Evolutionary conservation across 2,113 vertebrate species (phyloP), one percentile per base, ranked within the genome.

Genomic region (Phylloscopus trochilus): DNA sequence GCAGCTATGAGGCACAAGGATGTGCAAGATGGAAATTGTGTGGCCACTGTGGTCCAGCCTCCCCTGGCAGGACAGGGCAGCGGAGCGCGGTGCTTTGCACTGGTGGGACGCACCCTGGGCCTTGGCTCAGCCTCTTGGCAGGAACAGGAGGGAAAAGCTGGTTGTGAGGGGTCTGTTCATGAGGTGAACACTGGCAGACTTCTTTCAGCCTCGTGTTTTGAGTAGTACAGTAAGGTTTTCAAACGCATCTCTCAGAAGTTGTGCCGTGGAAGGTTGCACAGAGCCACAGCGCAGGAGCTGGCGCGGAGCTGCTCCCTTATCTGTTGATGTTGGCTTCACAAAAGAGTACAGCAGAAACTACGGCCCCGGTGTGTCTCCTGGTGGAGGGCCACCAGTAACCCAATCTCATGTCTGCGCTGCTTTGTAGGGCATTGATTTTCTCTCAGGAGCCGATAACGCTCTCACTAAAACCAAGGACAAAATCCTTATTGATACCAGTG

Each of bases 101-200:
- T 20, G 53, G 9, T 69, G 78, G 46, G 56, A 33, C 0, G 0
- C 7, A 4, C 0, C 0, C 28, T 0, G 1, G 3, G 6, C 28
- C 47, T 76, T 6, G 3, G 55, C 6, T 13, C 16, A 20, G 35
- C 35, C 56, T 74, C 27, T 77, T 49, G 46, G 76, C 83, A 75
- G 49, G n/a, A 82, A 3, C 23, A 23, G 31, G 22, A 53, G 74
- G 13, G 39, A 51, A 10, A 49, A 46, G 11, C 16, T 84, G 2
- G 0, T 62, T 75, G 47, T 64, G 18, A 44, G 31, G 7, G 4
- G 15, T 79, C 76, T 95, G 87, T 73, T 87, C 68, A 11, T 60
- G 58, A 63, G 51, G 43, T 0, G 1, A 83, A 64, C 22, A 24
- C 55, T 3, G 27, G 69, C 33, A 87, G 46, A 33, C 60, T 87